Base-by-base conservation (phyloP, 2,797 vertebrate genomes). In the Coregonus suidteri region DNA sequence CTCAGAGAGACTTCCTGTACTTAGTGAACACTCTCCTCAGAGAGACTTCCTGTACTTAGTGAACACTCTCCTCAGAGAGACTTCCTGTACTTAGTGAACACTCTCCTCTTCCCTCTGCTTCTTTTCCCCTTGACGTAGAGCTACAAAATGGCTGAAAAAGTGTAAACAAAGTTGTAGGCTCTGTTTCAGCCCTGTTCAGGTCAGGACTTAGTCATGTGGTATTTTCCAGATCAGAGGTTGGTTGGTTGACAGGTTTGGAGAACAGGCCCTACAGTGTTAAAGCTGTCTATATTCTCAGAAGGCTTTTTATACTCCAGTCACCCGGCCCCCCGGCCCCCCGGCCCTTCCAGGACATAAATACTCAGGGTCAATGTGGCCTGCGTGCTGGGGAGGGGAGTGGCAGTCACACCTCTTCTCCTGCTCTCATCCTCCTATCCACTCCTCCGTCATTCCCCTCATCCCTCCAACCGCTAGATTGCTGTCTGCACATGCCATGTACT, bases 201-300 rank as follows among this genome's bases (percentile, higher is more conserved):
- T 11, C 9, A 47, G 9, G 41, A 47, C 3, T 47, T 47, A 47
- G 41, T 47, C 41, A 47, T 11, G 41, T 47, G 6, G 20, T 59
- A n/a, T 20, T 59, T 20, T 59, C 56, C 56, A n/a, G 56, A 3
- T 6, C 56, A 6, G 18, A 59, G n/a, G 56, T 59, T n/a, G 56
- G 6, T n/a, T 75, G 69, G 59, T 71, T 25, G 37, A 51, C 18
- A 51, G 35, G 25, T 37, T 68, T 15, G 13, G 35, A 20, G 41
- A 41, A 52, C 41, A 14, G 14, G 6, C 25, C 25, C 30, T 7
- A 54, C 14, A 15, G 51, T n/a, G 5, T 1, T 37, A 16, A 34
- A 6, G 87, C 80, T 62, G 62, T 81, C 83, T 59, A n/a, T 89
- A 87, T 91, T 91, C 86, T 84, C 85, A 88, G 88, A 89, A 84